These are phyloP conservation scores for Rhagologus leucostigma DNA, from an alignment of 2,113 vertebrate species.

Conservation along the genomic window DNA sequence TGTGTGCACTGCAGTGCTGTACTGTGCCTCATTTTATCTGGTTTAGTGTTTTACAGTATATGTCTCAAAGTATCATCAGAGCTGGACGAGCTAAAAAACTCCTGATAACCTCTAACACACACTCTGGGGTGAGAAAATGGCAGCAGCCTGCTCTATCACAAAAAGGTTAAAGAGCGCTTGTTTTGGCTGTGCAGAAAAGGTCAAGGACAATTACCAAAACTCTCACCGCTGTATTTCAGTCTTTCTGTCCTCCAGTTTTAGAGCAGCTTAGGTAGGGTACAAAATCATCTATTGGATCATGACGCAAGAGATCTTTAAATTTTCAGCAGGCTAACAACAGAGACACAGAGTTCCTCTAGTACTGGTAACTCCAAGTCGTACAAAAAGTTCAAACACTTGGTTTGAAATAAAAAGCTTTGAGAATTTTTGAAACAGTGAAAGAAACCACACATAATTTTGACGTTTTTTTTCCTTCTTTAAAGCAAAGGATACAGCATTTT, in stretches of 20 bases:
- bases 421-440: not conserved
- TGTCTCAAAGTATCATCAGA: not conserved
- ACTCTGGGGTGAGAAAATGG: not conserved
- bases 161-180: not conserved
- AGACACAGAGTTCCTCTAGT: not conserved
- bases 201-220: not conserved
- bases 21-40: not conserved
- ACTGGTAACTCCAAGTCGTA: not conserved
- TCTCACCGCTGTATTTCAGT: not conserved
- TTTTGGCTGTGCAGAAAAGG: not conserved
- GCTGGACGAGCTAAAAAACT: not conserved
- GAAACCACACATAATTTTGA: not conserved
- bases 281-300: not conserved
- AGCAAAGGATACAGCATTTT: not conserved
- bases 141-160: not conserved
- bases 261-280: not conserved
- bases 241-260: not conserved
- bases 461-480: not conserved
- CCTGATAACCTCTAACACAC: not conserved
- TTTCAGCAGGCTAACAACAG: not conserved
- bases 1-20: not conserved
- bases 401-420: not conserved
- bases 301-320: not conserved
- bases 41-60: not conserved
- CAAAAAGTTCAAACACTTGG: rapidly evolving